phyloP scores from a whole-genome alignment of 2,888 invertebrate genomes.

The Drosophila flavopinicola region DNA sequence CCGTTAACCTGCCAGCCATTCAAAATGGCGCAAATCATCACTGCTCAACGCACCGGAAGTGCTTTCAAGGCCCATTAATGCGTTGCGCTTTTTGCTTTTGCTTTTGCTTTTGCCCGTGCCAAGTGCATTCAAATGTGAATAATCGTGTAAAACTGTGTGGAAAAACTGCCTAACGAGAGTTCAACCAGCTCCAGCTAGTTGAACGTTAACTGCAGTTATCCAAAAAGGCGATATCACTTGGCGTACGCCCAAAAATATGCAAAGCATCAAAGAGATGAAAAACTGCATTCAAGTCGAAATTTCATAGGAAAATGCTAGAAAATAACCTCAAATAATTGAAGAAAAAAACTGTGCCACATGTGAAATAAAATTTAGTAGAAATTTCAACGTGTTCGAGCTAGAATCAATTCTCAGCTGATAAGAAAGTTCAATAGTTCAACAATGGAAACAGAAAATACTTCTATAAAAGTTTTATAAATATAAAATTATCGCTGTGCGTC shows the following conservation, averaged over 20 bases:
- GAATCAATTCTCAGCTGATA: constrained; percentile 38
- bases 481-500: constrained; percentile 22
- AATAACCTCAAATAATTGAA: constrained; percentile 40
- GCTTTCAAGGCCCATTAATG: constrained; percentile 46
- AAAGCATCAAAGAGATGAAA: background rate
- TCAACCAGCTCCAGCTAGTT: background rate
- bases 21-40: constrained; percentile 39
- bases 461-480: constrained; percentile 35
- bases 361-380: constrained; percentile 24
- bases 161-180: constrained; percentile 27
- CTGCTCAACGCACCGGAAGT: constrained; percentile 69
- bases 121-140: constrained; percentile 41
- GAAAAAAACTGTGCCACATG: constrained; percentile 30
- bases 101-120: no score
- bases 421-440: constrained; percentile 54
- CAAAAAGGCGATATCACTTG: background rate
- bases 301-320: constrained; percentile 11
- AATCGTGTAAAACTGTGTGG: constrained; percentile 35
- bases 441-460: constrained; percentile 20
- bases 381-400: constrained; percentile 21
- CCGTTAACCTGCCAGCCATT: constrained; percentile 9
- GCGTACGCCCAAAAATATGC: constrained; percentile 2
- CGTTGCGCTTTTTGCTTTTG: constrained; percentile 32
- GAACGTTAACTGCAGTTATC: constrained; percentile 3
- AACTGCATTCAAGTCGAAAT: background rate